Evolutionary conservation across 2,113 vertebrate genomes (phyloP).

Genomic region (Sander vitreus): DNA sequence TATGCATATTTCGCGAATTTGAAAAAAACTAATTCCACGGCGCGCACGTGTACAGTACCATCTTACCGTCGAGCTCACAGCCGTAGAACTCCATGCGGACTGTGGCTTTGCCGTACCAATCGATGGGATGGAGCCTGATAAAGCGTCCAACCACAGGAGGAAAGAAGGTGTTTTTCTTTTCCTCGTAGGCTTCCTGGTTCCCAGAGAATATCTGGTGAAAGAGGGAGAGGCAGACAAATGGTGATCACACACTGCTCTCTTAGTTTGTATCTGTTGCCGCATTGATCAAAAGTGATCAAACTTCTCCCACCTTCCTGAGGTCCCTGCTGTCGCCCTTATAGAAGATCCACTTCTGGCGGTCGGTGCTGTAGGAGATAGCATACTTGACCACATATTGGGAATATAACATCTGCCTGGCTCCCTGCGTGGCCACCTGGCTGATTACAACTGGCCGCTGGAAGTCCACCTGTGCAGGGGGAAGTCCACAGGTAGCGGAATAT

Average conservation of each 20-base stretch:
- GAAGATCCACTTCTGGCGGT: conserved; percentile 87
- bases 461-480: conserved; percentile 86
- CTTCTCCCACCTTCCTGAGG: conserved; percentile 80
- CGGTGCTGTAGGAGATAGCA: conserved; percentile 89
- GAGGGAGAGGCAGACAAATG: conserved; percentile 6
- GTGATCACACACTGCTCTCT: neutral
- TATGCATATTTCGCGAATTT: neutral
- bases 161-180: conserved; percentile 88
- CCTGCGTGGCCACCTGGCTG: conserved; percentile 93
- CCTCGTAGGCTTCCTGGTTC: conserved; percentile 84
- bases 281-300: neutral
- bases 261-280: neutral
- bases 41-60: neutral
- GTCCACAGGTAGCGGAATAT: neutral
- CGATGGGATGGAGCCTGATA: conserved; percentile 88
- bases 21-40: neutral
- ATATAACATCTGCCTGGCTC: conserved; percentile 88
- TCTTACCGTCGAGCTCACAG: conserved; percentile 93
- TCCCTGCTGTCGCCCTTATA: conserved; percentile 89
- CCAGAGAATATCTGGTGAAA: conserved; percentile 88
- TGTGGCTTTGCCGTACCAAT: conserved; percentile 86
- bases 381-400: conserved; percentile 86
- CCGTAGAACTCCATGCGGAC: conserved; percentile 94
- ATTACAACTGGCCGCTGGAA: conserved; percentile 90
- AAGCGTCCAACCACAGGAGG: conserved; percentile 92